Base-by-base conservation (phyloP, 2,797 vertebrate species). In the Botia almorhae region DNA sequence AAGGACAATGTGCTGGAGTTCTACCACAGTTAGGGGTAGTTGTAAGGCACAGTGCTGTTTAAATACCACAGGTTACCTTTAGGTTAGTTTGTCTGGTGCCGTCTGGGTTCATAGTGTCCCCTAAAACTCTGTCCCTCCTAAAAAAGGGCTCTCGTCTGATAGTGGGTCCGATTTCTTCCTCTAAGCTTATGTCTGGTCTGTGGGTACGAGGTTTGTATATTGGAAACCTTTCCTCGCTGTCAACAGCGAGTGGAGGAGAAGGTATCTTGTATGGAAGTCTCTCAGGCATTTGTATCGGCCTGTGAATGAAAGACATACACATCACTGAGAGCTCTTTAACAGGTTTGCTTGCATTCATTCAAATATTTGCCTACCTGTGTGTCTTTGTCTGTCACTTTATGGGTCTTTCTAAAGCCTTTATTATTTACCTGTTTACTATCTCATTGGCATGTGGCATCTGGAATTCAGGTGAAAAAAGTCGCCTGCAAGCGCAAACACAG, bases 101-200 rank as follows among this genome's bases (percentile, higher is more conserved):
- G 19, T 81, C 71, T 26, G 36, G 63, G 33, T 79, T 70, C 4
- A 5, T 14, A 39, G 10, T 55, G 43, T 64, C 83, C 65, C 39
- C 69, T 36, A 43, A 60, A 77, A 6, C 19, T 8, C 23, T 51
- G 11, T 87, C 91, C 83, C 74, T 92, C 90, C 83, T 86, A 83
- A 8, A 84, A 88, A 58, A 80, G 82, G 8, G 81, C 46, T 16
- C 16, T 68, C 74, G 81, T 83, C 64, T 88, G 80, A 74, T 80
- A 17, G 16, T 21, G 74, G 64, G 16, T 2, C 46, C 51, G 16
- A 16, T 4, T 2, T 84, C 83, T 13, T 82, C 78, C 36, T 78
- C 70, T 0, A 43, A 67, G 0, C 19, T 69, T 23, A 74, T 72
- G 5, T 88, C 86, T 50, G 16, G 67, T 60, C 78, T 56, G 81